phyloP scores from a whole-genome alignment of 53 echinoderm and acorn worm genomes.

The Apostichopus leukothele region DNA sequence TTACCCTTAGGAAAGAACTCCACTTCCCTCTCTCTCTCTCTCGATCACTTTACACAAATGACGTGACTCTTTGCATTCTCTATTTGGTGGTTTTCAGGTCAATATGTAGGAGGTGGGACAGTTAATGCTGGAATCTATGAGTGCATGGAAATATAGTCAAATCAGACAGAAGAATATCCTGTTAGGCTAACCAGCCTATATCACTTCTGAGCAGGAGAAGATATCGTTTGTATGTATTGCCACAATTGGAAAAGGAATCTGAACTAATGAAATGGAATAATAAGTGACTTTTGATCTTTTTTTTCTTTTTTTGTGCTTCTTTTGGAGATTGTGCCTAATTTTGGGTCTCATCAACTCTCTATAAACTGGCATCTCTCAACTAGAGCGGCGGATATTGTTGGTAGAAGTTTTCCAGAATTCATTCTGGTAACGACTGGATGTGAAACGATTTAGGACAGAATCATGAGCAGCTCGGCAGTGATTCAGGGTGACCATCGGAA shows the following conservation, averaged over 20 bases:
- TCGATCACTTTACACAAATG: constrained; percentile 16
- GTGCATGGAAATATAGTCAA: not conserved
- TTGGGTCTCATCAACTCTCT: too few species aligned
- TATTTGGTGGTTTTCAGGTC: not conserved
- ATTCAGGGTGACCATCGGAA: constrained; percentile 16
- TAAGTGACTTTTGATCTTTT: too few species aligned
- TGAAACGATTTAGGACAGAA: too few species aligned
- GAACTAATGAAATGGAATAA: too few species aligned
- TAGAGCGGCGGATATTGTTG: too few species aligned
- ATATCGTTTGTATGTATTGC: too few species aligned
- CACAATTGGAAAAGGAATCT: too few species aligned
- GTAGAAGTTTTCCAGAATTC: too few species aligned
- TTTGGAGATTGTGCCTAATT: too few species aligned
- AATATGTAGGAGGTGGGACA: not conserved
- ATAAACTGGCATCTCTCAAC: too few species aligned
- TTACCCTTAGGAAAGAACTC: not conserved
- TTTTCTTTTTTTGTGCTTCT: too few species aligned
- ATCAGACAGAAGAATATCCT: not conserved
- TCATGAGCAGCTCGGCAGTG: not conserved
- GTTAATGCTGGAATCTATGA: not conserved
- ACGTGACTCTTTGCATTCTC: not conserved
- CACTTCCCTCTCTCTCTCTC: not conserved
- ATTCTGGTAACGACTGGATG: too few species aligned
- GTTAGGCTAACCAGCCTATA: not conserved
- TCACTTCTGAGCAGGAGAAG: not conserved